Evolutionary conservation across 2,113 vertebrate species (phyloP).

Genomic region (Oncorhynchus clarkii): DNA sequence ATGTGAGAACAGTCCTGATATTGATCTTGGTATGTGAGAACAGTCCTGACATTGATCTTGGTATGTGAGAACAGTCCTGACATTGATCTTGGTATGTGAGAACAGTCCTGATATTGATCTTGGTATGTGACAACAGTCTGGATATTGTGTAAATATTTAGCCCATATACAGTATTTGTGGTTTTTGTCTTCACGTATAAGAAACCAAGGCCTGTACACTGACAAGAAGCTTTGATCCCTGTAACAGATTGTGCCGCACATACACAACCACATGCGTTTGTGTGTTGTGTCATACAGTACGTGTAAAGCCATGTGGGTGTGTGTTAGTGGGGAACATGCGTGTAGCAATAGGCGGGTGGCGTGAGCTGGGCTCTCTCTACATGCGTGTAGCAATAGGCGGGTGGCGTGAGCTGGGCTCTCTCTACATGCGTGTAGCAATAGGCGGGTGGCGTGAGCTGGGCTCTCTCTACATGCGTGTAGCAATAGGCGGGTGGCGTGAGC

Average conservation of each 20-base stretch:
- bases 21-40: too few relatives aligned
- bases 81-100: too few relatives aligned
- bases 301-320: slow-evolving; percentile 20
- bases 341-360: slow-evolving; percentile 37
- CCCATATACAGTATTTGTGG: too few relatives aligned
- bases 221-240: background rate
- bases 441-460: slow-evolving; percentile 1
- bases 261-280: slow-evolving; percentile 3
- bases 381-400: slow-evolving; percentile 43
- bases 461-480: slow-evolving; percentile 31
- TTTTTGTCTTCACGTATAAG: too few relatives aligned
- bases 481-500: slow-evolving; percentile 21
- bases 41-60: too few relatives aligned
- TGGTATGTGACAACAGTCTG: too few relatives aligned
- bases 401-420: background rate
- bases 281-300: slow-evolving; percentile 12
- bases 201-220: too few relatives aligned
- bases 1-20: too few relatives aligned
- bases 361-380: slow-evolving; percentile 22
- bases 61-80: too few relatives aligned
- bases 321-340: slow-evolving; percentile 32
- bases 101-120: too few relatives aligned
- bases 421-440: slow-evolving; percentile 41
- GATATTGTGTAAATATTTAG: too few relatives aligned
- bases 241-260: slow-evolving; percentile 19